phyloP scores from a whole-genome alignment of 2,888 invertebrate genomes.

The Limenitis arthemis region DNA sequence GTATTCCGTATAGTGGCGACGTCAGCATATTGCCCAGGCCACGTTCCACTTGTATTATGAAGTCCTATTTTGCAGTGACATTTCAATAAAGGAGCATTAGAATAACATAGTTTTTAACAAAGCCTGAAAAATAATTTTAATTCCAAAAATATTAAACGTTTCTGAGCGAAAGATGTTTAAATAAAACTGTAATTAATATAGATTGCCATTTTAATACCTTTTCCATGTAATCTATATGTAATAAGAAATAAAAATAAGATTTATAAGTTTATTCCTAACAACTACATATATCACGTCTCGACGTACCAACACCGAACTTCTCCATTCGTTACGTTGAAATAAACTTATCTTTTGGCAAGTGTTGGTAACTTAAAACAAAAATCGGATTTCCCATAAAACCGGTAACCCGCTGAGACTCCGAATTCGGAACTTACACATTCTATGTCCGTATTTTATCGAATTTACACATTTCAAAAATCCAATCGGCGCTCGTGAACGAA shows the following conservation, averaged over 20 bases:
- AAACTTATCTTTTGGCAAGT: constrained; percentile 10
- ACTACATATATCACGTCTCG: background rate
- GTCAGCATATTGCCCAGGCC: constrained; percentile 61
- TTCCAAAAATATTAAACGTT: too few species aligned
- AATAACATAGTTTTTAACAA: too few species aligned
- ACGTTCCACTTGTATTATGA: constrained; percentile 59
- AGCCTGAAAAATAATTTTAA: too few species aligned
- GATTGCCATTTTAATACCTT: too few species aligned
- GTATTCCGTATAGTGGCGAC: constrained; percentile 38
- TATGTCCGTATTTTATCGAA: constrained; percentile 47
- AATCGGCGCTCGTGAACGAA: constrained; percentile 61
- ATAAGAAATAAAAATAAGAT: too few species aligned
- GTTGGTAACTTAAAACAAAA: constrained; percentile 13
- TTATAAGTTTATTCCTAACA: background rate
- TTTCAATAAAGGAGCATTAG: too few species aligned
- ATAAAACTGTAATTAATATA: too few species aligned
- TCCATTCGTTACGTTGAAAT: background rate
- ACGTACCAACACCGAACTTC: background rate
- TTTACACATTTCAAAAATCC: constrained; percentile 68
- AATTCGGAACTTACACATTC: constrained; percentile 19
- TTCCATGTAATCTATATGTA: too few species aligned
- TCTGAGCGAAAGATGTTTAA: too few species aligned
- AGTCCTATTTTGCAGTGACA: constrained; percentile 63
- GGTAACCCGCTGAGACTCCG: constrained; percentile 10
- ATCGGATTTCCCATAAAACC: constrained; percentile 13